Evolutionary conservation across 1,140 invertebrate species (phyloP).

Genomic region (Physella acuta): DNA sequence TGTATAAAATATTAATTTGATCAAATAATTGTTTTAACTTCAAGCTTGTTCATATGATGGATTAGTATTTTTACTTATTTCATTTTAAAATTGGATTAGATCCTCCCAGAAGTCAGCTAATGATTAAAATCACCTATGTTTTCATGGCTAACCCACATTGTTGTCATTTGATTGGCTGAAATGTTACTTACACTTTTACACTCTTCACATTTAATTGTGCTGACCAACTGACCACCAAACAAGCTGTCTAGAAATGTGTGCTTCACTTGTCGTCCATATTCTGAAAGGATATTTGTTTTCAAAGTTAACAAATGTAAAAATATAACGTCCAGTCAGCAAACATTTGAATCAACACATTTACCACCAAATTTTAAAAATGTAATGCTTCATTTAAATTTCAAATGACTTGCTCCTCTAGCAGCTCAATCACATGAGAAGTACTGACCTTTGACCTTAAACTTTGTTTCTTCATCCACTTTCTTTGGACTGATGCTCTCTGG

Average conservation of each 20-base stretch:
- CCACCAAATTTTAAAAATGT: constrained; percentile 1
- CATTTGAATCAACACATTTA: not conserved
- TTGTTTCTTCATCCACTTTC: constrained; percentile 73
- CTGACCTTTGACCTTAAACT: constrained; percentile 67
- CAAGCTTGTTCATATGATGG: no score
- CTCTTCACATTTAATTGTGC: constrained; percentile 84
- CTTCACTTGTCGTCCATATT: constrained; percentile 77
- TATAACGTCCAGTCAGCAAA: no score
- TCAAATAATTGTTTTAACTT: no score
- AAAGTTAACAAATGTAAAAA: not conserved
- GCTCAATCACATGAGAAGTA: no score
- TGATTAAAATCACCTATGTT: no score
- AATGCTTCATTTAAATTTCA: no score
- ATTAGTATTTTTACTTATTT: no score
- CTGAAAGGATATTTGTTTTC: constrained; percentile 38
- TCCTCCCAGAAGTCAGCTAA: no score
- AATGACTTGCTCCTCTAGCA: no score
- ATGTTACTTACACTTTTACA: constrained; percentile 67
- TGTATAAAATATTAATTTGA: no score
- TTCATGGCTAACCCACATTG: not conserved
- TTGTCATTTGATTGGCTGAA: not conserved
- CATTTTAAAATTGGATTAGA: no score
- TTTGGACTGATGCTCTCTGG: constrained; percentile 65
- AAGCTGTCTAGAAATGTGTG: constrained; percentile 79
- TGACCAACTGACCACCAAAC: constrained; percentile 87